Percentiles rank a stretch among this genome's conserved stretches.
These are phyloP conservation scores for Branchipolynoe longqiensis DNA, from an alignment of 2,888 invertebrate genomes.

Conservation along the genomic window DNA sequence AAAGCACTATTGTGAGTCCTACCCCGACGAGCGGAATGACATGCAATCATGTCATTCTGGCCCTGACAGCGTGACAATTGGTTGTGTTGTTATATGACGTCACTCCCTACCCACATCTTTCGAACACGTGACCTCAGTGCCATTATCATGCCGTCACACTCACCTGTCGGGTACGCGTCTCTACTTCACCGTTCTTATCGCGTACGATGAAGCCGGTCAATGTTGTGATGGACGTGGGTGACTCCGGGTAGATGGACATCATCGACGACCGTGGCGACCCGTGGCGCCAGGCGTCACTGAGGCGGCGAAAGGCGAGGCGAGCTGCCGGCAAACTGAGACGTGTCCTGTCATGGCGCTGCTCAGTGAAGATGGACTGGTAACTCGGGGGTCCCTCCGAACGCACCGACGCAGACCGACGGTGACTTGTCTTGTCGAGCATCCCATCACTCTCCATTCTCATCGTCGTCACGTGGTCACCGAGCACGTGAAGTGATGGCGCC, in stretches of 20 bases:
- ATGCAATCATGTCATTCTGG: too few relatives aligned
- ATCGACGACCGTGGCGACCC: slow-evolving; percentile 3
- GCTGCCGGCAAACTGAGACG: slow-evolving; percentile 17
- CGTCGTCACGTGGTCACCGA: neutral
- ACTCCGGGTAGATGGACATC: slow-evolving; percentile 43
- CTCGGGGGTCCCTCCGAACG: slow-evolving; percentile 5
- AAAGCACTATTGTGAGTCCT: too few relatives aligned
- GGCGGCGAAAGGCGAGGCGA: slow-evolving; percentile 10
- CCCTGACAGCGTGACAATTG: too few relatives aligned
- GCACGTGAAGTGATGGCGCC: neutral
- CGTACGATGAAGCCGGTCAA: slow-evolving; percentile 46
- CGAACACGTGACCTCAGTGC: too few relatives aligned
- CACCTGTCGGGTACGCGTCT: slow-evolving; percentile 41
- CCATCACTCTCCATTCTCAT: neutral
- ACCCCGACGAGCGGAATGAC: too few relatives aligned
- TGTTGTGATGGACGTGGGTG: slow-evolving; percentile 23
- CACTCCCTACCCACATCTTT: too few relatives aligned
- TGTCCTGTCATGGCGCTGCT: neutral
- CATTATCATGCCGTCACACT: neutral
- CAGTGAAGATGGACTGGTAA: slow-evolving; percentile 23
- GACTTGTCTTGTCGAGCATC: neutral
- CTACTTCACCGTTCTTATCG: slow-evolving; percentile 26
- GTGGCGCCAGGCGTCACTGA: slow-evolving; percentile 28
- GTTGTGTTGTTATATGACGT: too few relatives aligned
- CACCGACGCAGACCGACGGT: neutral